A percentile compares a stretch with the other conserved stretches of the same genome.
phyloP scores from a whole-genome alignment of 1,140 invertebrate genomes.

The Panagrolaimus sp. region DNA sequence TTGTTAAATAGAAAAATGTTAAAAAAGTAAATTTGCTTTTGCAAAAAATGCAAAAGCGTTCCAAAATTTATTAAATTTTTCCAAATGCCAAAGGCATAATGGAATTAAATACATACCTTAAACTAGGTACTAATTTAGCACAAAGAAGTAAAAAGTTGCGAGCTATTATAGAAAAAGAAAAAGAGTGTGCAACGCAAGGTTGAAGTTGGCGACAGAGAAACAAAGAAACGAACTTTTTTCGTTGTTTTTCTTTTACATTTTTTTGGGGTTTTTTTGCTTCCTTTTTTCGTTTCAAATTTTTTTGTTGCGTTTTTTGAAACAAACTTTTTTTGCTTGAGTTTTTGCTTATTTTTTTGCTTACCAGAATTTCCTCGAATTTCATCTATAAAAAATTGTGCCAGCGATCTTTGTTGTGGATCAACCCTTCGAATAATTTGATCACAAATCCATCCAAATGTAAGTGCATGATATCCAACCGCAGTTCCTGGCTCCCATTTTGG shows the following conservation, averaged over 20 bases:
- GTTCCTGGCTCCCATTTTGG: conserved; percentile 47
- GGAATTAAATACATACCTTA: background rate
- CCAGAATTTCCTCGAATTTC: conserved; percentile 38
- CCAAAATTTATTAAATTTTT: background rate
- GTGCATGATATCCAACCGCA: conserved; percentile 41
- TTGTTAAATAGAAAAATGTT: background rate
- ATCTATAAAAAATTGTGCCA: conserved; percentile 50
- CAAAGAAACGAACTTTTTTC: too few species aligned
- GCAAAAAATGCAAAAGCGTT: background rate
- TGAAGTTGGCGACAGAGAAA: too few species aligned
- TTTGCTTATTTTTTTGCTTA: conserved; percentile 1
- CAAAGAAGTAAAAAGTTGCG: background rate
- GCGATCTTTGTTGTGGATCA: conserved; percentile 39
- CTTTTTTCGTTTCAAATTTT: too few species aligned
- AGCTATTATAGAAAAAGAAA: too few species aligned
- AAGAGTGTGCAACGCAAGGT: too few species aligned
- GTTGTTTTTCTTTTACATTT: conserved; percentile 15
- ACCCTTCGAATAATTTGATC: conserved; percentile 48
- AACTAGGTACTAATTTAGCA: background rate
- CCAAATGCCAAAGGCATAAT: background rate
- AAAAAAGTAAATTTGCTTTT: background rate
- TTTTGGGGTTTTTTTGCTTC: background rate
- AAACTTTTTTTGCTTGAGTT: conserved; percentile 14
- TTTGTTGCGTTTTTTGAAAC: too few species aligned
- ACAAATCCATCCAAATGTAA: conserved; percentile 51